phyloP scores from a whole-genome alignment of 2,113 vertebrate species.

The Plectropomus leopardus region DNA sequence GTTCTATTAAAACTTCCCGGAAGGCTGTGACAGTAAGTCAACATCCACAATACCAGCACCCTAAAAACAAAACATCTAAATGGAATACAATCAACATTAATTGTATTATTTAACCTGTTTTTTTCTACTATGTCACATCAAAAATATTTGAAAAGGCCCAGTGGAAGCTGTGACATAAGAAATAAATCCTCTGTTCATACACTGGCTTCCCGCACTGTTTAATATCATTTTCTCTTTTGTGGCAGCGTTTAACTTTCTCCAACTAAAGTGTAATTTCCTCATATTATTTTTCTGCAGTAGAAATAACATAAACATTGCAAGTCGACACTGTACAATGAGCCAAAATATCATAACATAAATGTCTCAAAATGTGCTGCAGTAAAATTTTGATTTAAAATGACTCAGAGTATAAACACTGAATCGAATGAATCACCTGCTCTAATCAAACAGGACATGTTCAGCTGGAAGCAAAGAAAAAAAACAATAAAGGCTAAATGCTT shows the following conservation, averaged over 20 bases:
- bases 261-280: not conserved
- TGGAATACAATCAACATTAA: too few relatives aligned
- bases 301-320: conserved; percentile 9
- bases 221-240: not conserved
- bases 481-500: not conserved
- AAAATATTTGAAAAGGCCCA: not conserved
- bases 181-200: not conserved
- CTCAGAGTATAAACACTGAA: conserved; percentile 41
- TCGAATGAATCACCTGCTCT: conserved; percentile 33
- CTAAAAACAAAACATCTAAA: not conserved
- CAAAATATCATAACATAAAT: not conserved
- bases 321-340: not conserved
- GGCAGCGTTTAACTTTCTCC: not conserved
- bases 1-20: not conserved
- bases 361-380: conserved; percentile 12
- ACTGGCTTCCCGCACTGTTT: conserved; percentile 3
- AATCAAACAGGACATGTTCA: conserved; percentile 26
- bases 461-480: conserved; percentile 27
- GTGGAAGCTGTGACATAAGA: not conserved
- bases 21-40: not conserved
- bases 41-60: not conserved
- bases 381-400: conserved; percentile 13
- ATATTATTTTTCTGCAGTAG: conserved; percentile 1
- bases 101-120: too few relatives aligned
- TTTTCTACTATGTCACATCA: not conserved